Evolutionary conservation across 1,140 invertebrate species (phyloP).

Genomic region (Zaprionus vittiger): DNA sequence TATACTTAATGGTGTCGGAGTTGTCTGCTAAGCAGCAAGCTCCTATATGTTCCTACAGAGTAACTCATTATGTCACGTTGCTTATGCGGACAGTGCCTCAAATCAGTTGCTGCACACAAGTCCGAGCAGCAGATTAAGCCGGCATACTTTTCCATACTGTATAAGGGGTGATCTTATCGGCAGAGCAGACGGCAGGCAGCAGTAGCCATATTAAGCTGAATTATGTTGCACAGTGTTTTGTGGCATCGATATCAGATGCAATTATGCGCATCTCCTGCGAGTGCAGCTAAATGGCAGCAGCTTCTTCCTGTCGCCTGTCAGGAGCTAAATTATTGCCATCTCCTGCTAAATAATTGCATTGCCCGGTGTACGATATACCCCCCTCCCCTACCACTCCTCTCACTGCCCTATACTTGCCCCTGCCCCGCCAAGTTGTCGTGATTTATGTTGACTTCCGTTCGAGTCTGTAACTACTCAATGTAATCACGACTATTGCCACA

Average conservation of each 20-base stretch:
- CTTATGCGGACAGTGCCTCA: neutral
- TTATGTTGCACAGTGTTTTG: slow-evolving; percentile 14
- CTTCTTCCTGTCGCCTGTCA: slow-evolving; percentile 56
- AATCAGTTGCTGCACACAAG: neutral
- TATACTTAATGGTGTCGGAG: too few relatives aligned
- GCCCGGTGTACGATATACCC: slow-evolving; percentile 26
- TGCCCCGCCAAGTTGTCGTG: slow-evolving; percentile 45
- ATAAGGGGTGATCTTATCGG: neutral
- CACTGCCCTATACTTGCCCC: neutral
- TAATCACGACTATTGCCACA: slow-evolving; percentile 60
- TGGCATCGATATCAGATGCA: slow-evolving; percentile 62
- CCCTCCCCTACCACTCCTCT: too few relatives aligned
- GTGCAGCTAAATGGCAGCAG: slow-evolving; percentile 74
- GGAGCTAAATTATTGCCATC: slow-evolving; percentile 60
- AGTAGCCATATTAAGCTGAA: neutral
- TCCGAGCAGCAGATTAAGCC: neutral
- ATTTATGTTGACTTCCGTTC: slow-evolving; percentile 78
- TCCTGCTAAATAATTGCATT: slow-evolving; percentile 68
- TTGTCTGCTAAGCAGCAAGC: too few relatives aligned
- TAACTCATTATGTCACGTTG: neutral
- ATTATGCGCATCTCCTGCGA: slow-evolving; percentile 75
- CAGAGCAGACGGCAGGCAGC: neutral
- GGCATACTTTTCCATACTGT: neutral
- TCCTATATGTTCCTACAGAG: too few relatives aligned
- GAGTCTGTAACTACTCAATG: slow-evolving; percentile 59